These are phyloP conservation scores for Pelusios castaneus DNA, from an alignment of 2,113 vertebrate species.

Conservation along the genomic window DNA sequence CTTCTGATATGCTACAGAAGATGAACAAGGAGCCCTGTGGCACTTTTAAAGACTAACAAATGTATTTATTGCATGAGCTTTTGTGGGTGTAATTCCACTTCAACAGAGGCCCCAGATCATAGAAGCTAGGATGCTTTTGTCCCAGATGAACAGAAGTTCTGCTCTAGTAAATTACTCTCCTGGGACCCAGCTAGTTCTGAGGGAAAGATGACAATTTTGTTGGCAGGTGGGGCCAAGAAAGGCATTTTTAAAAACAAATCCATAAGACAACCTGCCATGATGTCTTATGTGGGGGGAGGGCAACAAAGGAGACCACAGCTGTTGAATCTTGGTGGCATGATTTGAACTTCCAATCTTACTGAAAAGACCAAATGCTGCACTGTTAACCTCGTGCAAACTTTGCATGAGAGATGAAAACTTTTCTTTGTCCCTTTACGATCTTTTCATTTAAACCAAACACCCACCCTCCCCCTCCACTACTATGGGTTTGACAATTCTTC, in stretches of 20 bases:
- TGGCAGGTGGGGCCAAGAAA: neutral
- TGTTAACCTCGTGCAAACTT: neutral
- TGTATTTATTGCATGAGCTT: too few species aligned
- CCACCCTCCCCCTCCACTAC: constrained; percentile 17
- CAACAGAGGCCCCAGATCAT: too few species aligned
- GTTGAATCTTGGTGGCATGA: neutral
- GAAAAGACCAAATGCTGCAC: neutral
- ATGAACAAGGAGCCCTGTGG: too few species aligned
- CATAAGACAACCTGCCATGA: neutral
- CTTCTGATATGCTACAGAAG: neutral
- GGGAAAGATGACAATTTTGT: neutral
- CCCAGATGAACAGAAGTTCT: neutral
- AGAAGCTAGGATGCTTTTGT: neutral
- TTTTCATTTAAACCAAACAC: constrained; percentile 49
- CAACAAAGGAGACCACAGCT: neutral
- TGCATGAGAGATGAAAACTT: constrained; percentile 37
- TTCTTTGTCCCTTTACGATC: neutral
- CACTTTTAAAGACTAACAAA: too few species aligned
- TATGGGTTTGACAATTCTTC: constrained; percentile 42
- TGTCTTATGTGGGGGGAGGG: neutral
- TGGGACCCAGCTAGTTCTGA: neutral
- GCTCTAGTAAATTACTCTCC: neutral
- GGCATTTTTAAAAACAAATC: neutral
- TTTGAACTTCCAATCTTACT: neutral
- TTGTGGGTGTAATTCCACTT: too few species aligned